Evolutionary conservation across 2,113 vertebrate species (phyloP).

Genomic region (Naja naja): DNA sequence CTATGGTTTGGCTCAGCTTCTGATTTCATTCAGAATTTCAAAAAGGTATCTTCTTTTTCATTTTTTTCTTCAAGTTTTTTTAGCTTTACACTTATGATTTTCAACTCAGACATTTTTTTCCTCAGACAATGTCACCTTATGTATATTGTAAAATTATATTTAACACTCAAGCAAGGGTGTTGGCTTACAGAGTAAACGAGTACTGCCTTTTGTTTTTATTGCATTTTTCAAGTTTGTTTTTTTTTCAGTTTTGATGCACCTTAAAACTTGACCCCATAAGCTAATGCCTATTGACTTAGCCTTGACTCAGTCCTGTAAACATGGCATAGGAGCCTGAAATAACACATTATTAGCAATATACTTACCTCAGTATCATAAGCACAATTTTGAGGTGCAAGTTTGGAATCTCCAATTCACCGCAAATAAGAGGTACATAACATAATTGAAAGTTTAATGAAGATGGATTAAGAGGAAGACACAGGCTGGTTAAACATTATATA

Average conservation of each 20-base stretch:
- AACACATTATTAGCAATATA: background rate
- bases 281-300: background rate
- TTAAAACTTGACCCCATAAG: background rate
- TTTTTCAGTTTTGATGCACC: background rate
- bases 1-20: background rate
- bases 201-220: background rate
- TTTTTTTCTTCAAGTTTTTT: background rate
- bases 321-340: background rate
- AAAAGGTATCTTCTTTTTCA: background rate
- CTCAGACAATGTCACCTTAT: background rate
- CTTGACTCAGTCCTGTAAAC: background rate
- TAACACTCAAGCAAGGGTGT: background rate
- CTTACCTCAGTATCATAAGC: background rate
- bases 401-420: background rate
- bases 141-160: background rate
- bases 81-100: background rate
- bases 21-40: background rate
- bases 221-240: background rate
- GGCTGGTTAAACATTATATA: background rate
- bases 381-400: background rate
- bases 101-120: background rate
- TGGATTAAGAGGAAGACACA: background rate
- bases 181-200: background rate
- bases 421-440: background rate
- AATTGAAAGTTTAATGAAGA: background rate